Conservation (phyloP, 2,888 invertebrate species). For the Tetragonula carbonaria region DNA sequence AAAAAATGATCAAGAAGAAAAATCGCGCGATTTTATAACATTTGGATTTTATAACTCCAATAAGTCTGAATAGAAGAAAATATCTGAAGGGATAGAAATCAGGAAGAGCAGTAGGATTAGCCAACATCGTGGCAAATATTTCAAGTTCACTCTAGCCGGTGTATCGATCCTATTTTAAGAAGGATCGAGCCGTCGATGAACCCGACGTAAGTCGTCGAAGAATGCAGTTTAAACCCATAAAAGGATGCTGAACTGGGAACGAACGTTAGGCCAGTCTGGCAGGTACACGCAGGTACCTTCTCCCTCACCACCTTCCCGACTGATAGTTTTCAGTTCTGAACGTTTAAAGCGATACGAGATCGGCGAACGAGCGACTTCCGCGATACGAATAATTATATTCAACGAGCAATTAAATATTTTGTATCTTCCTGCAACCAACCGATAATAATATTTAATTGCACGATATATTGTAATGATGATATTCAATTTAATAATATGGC, state of each 20-base stretch:
- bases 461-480: too few species aligned
- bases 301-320: constrained; percentile 55
- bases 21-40: too few species aligned
- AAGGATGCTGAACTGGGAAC: constrained; percentile 45
- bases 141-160: constrained; percentile 18
- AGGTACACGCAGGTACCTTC: constrained; percentile 55
- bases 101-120: not conserved
- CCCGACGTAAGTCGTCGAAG: constrained; percentile 52
- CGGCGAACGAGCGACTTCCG: constrained; percentile 24
- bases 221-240: constrained; percentile 64
- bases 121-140: not conserved
- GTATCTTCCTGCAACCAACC: not conserved
- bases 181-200: constrained; percentile 28
- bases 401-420: constrained; percentile 22
- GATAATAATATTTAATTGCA: too few species aligned
- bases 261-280: constrained; percentile 53
- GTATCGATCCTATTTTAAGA: constrained; percentile 54
- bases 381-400: constrained; percentile 45
- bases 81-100: too few species aligned
- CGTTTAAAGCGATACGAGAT: constrained; percentile 34
- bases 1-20: too few species aligned
- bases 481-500: too few species aligned
- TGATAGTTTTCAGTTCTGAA: constrained; percentile 49
- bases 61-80: too few species aligned
- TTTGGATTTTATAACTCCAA: too few species aligned